Base-by-base conservation (phyloP, 2,888 invertebrate genomes). In the Orgyia antiqua region DNA sequence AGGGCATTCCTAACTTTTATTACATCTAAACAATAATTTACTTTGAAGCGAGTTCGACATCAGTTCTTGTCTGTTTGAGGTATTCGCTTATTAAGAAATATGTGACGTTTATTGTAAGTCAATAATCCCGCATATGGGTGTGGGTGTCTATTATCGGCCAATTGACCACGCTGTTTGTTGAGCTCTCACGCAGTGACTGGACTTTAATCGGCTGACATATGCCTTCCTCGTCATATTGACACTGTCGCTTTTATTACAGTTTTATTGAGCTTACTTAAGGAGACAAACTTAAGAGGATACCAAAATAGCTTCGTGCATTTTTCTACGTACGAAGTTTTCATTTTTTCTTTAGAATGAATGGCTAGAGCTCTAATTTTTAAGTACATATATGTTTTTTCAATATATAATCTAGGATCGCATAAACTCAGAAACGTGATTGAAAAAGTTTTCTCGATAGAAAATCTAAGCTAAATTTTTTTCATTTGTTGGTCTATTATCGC, bases 71-170 rank as follows among this genome's bases (percentile, higher is more conserved):
- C 49, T 41, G 32, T 38, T 51, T 58, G 53, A 63, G 54, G 51
- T 51, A 52, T 52, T 57, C 63, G 62, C 76, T 65, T 76, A 83
- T 82, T 75, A 76, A 72, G 80, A 86, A 68, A 76, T 72, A 84
- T 83, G 79, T 79, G 80, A 74, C 74, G 58, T 79, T 78, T 82
- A 83, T 84, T 82, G 74, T 75, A 65, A 73, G 77, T 84, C 83
- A 83, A 84, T 86, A 82, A 58, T 65, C 79, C 77, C 72, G 69
- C 72, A 82, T 83, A 75, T 75, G 77, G 80, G 78, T 58, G 69
- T 36, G 51, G 48, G 43, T 39, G 37, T 44, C 68, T 61, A 73
- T 77, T 78, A 78, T 71, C 63, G 57, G 62, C 48, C 79, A 79
- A 80, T 80, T 77, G 78, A 63, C 53, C 58, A 52, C 40, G 49